A percentile compares a stretch with the other conserved stretches of the same genome.
Evolutionary conservation across 2,113 vertebrate genomes (phyloP).

Genomic region (Colossoma macropomum): DNA sequence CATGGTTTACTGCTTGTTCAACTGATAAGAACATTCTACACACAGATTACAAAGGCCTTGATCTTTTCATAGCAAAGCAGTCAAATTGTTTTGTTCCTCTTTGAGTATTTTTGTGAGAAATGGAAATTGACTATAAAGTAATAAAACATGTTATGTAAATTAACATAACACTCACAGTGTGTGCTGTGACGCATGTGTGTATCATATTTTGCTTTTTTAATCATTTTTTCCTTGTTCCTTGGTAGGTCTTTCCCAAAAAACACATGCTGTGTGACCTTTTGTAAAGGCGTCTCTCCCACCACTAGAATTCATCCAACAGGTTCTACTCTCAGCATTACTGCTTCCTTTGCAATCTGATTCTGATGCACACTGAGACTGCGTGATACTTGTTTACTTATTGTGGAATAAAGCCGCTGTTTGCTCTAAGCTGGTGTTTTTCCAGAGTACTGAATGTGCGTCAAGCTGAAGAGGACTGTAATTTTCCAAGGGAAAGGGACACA

Average conservation of each 20-base stretch:
- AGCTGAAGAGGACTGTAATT: neutral
- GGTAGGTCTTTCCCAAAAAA: neutral
- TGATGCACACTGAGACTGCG: neutral
- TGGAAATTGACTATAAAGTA: neutral
- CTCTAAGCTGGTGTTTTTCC: neutral
- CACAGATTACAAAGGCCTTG: neutral
- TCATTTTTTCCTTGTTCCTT: neutral
- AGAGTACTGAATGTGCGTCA: neutral
- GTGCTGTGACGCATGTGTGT: neutral
- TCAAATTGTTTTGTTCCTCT: neutral
- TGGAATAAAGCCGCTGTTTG: slow-evolving; percentile 29
- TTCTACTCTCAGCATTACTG: slow-evolving; percentile 30
- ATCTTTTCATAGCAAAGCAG: neutral
- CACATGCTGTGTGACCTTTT: slow-evolving; percentile 13
- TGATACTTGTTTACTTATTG: slow-evolving; percentile 36
- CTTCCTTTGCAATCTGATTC: slow-evolving; percentile 40
- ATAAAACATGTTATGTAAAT: neutral
- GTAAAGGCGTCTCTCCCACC: neutral
- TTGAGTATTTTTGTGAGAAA: neutral
- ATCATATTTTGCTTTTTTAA: neutral
- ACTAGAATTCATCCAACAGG: slow-evolving; percentile 24
- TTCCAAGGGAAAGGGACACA: neutral
- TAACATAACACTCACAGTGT: neutral
- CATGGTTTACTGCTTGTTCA: neutral
- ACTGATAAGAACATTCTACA: neutral